Evolutionary conservation across 2,797 vertebrate genomes (phyloP).

Genomic region (Eulemur mongoz): DNA sequence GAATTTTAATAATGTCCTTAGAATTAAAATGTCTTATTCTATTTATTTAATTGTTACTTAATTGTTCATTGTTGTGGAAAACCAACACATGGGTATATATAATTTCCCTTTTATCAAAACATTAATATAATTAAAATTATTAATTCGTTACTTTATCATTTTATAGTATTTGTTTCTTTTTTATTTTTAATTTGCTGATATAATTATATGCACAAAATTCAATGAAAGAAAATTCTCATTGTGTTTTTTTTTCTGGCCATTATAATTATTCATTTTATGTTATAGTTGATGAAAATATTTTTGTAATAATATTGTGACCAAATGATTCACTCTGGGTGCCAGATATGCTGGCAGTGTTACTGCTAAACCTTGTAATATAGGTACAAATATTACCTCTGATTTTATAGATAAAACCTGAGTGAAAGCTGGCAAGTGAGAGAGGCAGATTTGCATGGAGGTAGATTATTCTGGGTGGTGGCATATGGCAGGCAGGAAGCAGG

Average conservation of each 20-base stretch:
- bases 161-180: background rate
- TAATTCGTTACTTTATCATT: background rate
- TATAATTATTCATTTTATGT: background rate
- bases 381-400: background rate
- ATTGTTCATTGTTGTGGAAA: background rate
- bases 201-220: background rate
- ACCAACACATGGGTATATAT: background rate
- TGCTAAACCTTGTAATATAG: background rate
- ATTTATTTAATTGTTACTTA: background rate
- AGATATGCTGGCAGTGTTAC: background rate
- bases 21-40: background rate
- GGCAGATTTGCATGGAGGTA: background rate
- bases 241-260: background rate
- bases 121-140: background rate
- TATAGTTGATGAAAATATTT: background rate
- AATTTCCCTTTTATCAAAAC: background rate
- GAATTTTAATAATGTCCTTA: background rate
- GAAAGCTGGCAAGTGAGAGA: background rate
- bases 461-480: background rate
- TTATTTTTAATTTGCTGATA: background rate
- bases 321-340: background rate
- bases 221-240: background rate
- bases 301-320: background rate
- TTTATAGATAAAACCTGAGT: background rate
- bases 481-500: background rate